Percentiles rank a stretch among this genome's conserved stretches.
Conservation (phyloP, 2,113 vertebrate species). For the Eudyptes chrysolophus region DNA sequence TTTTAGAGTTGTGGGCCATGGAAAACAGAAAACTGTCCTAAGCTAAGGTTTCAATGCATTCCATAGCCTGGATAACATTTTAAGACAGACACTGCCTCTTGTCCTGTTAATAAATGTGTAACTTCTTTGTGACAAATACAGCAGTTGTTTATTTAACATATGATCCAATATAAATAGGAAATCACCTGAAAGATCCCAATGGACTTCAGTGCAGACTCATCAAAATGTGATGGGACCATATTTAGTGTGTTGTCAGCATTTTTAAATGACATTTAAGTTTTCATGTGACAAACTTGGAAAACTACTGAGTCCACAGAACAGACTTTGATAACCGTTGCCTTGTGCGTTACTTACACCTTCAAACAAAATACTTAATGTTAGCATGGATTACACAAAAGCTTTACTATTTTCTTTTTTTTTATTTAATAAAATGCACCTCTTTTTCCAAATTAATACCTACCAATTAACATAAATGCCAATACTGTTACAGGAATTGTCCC, state of each 20-base stretch:
- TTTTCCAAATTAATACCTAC: not conserved
- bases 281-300: not conserved
- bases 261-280: slow-evolving; percentile 5
- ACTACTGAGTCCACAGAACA: not conserved
- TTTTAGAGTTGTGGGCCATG: not conserved
- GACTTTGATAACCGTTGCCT: not conserved
- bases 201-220: not conserved
- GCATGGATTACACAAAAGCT: not conserved
- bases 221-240: not conserved
- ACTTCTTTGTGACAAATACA: slow-evolving; percentile 4
- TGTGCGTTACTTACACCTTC: not conserved
- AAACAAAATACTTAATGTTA: not conserved
- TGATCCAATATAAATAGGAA: slow-evolving; percentile 23
- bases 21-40: not conserved
- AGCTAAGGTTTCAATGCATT: not conserved
- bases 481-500: not conserved
- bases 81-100: not conserved
- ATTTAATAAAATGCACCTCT: not conserved
- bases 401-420: not conserved
- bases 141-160: not conserved
- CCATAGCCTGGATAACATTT: not conserved
- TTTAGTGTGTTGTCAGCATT: slow-evolving; percentile 46
- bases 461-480: not conserved
- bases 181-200: slow-evolving; percentile 26
- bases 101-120: not conserved